These are phyloP conservation scores for Sardina pilchardus DNA, from an alignment of 2,113 vertebrate genomes.

Conservation along the genomic window DNA sequence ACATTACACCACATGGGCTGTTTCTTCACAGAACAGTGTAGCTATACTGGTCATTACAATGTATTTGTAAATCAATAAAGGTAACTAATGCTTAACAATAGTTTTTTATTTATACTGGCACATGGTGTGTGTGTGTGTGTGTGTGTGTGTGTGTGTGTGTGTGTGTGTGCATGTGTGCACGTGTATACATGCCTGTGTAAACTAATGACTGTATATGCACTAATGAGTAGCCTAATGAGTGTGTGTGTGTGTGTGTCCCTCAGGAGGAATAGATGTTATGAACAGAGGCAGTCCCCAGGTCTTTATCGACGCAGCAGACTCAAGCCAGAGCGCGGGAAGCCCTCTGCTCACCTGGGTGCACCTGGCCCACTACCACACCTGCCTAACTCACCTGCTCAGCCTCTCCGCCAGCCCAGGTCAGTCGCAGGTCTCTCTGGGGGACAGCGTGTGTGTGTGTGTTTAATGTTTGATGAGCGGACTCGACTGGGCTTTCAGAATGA, in stretches of 20 bases:
- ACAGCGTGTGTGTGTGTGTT: background rate
- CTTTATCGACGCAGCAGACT: conserved; percentile 26
- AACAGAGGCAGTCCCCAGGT: background rate
- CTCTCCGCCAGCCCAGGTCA: conserved; percentile 67
- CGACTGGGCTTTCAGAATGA: too few relatives aligned
- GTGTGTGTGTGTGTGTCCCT: background rate
- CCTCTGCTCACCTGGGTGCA: conserved; percentile 74
- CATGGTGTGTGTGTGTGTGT: background rate
- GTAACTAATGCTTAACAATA: too few relatives aligned
- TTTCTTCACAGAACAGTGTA: too few relatives aligned
- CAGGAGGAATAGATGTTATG: conserved; percentile 43
- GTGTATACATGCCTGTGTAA: background rate
- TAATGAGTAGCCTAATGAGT: background rate
- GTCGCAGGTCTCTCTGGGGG: background rate
- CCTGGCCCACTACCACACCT: conserved; percentile 73
- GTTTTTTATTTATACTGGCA: too few relatives aligned
- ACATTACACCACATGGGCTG: too few relatives aligned
- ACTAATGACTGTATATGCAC: too few relatives aligned
- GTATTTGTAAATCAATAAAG: too few relatives aligned
- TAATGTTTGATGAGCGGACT: background rate
- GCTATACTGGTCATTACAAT: background rate
- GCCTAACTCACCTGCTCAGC: conserved; percentile 73
- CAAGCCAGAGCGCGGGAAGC: conserved; percentile 26
- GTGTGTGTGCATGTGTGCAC: background rate
- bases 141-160: background rate